These are phyloP conservation scores for Borostomias antarcticus DNA, from an alignment of 2,797 vertebrate species.

Conservation along the genomic window DNA sequence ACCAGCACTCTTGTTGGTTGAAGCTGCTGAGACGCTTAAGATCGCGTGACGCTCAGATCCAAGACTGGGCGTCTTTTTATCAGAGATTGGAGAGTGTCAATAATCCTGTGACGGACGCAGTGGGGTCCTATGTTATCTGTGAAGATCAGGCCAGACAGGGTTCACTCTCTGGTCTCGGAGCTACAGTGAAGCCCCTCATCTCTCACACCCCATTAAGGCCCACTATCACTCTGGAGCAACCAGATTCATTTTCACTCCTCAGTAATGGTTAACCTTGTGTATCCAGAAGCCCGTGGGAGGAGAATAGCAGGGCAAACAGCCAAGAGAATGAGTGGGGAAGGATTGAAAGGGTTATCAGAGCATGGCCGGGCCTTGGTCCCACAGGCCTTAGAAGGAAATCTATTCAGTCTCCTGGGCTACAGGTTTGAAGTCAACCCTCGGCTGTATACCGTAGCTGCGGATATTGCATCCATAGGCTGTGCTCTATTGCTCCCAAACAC, in stretches of 20 bases:
- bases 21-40: too few relatives aligned
- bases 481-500: slow-evolving; percentile 25
- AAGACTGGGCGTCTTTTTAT: too few relatives aligned
- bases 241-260: too few relatives aligned
- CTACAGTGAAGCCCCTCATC: too few relatives aligned
- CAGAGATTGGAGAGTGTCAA: not conserved
- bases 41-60: too few relatives aligned
- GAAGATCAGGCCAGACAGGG: not conserved
- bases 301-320: not conserved
- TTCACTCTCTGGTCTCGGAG: not conserved
- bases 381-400: slow-evolving; percentile 11
- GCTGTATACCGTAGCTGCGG: slow-evolving; percentile 29
- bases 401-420: slow-evolving; percentile 10
- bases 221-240: too few relatives aligned
- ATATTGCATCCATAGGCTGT: slow-evolving; percentile 42
- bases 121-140: not conserved
- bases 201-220: too few relatives aligned
- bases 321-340: not conserved
- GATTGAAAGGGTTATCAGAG: not conserved
- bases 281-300: too few relatives aligned
- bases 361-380: not conserved
- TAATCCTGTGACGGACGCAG: not conserved
- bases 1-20: too few relatives aligned
- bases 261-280: too few relatives aligned
- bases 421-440: not conserved